phyloP scores from a whole-genome alignment of 30 jellyfish, hydroid and myxozoan genomes.

The Morbakka virulenta region DNA sequence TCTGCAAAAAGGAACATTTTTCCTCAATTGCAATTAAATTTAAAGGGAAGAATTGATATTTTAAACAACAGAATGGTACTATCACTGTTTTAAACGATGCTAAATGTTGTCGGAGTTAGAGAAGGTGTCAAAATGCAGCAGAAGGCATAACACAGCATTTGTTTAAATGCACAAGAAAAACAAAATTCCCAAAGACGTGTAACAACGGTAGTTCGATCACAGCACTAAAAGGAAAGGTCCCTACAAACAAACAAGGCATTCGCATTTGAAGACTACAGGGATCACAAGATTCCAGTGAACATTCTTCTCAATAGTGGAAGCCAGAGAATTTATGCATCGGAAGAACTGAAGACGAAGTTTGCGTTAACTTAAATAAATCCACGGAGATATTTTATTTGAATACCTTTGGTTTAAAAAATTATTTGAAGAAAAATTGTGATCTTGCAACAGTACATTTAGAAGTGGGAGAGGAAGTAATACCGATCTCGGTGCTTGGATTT shows the following conservation, averaged over 20 bases:
- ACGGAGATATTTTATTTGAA: constrained; percentile 18
- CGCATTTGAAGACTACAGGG: constrained; percentile 26
- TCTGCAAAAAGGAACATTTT: too few relatives aligned
- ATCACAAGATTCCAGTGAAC: constrained; percentile 4
- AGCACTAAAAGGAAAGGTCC: constrained; percentile 27
- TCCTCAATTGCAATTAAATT: too few relatives aligned
- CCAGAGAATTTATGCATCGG: constrained; percentile 41
- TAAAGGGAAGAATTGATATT: too few relatives aligned
- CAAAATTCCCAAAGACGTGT: too few relatives aligned
- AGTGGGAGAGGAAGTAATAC: constrained; percentile 15
- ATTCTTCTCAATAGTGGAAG: constrained; percentile 43
- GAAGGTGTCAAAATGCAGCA: too few relatives aligned
- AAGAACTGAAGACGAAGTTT: constrained; percentile 44
- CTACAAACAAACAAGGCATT: constrained; percentile 40
- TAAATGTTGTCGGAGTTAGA: too few relatives aligned
- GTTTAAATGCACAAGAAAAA: too few relatives aligned
- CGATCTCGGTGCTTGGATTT: background rate
- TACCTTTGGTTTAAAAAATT: constrained; percentile 51
- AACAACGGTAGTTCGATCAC: too few relatives aligned
- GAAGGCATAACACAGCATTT: too few relatives aligned
- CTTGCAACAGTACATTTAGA: constrained; percentile 5
- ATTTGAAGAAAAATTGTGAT: constrained; percentile 19
- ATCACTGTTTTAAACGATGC: too few relatives aligned
- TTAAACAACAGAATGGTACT: too few relatives aligned
- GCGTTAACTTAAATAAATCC: constrained; percentile 15